Conservation (phyloP, 2,888 invertebrate species). For the Trimorus sp. region DNA sequence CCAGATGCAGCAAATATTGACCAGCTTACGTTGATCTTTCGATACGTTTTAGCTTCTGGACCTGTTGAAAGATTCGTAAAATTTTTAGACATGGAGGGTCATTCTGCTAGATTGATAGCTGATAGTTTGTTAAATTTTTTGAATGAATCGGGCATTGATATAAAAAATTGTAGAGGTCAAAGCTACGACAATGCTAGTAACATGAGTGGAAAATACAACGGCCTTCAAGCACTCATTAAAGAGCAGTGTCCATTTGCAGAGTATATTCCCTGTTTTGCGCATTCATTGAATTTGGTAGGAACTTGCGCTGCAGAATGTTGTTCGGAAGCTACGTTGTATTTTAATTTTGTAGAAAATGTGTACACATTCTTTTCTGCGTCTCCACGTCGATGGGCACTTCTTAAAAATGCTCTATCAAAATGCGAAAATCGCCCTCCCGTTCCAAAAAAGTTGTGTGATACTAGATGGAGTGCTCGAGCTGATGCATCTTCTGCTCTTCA, state of each 20-base stretch:
- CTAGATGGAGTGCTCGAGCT: constrained; percentile 34
- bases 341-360: constrained; percentile 46
- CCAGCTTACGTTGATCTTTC: too few species aligned
- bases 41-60: too few species aligned
- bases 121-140: too few species aligned
- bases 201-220: constrained; percentile 65
- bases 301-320: constrained; percentile 36
- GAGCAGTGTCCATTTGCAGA: constrained; percentile 62
- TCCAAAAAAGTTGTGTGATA: constrained; percentile 24
- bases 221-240: constrained; percentile 68
- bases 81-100: too few species aligned
- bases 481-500: constrained; percentile 28
- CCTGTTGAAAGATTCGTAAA: too few species aligned
- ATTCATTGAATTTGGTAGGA: constrained; percentile 23
- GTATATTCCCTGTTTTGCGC: constrained; percentile 15
- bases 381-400: constrained; percentile 61
- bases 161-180: constrained; percentile 11
- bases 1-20: neutral
- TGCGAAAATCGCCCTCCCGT: constrained; percentile 3
- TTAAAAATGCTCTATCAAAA: constrained; percentile 39
- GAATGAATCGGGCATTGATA: too few species aligned
- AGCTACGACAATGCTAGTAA: constrained; percentile 51
- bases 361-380: constrained; percentile 57
- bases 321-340: constrained; percentile 72
- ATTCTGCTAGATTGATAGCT: too few species aligned